Conservation (phyloP, 2,113 vertebrate species). For the Corythaixoides concolor region DNA sequence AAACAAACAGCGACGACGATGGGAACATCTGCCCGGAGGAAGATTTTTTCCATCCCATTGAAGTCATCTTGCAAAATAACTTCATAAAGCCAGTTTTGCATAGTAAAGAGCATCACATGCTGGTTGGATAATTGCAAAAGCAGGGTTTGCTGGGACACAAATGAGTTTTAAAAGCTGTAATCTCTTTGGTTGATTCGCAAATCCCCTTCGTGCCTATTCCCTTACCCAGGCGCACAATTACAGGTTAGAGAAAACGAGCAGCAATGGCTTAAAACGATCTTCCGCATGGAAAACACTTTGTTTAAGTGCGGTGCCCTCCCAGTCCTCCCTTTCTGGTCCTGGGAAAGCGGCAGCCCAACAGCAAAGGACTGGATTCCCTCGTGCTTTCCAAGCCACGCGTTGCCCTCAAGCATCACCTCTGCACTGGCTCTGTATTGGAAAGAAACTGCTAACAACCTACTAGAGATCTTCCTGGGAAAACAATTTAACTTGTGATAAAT, state of each 20-base stretch:
- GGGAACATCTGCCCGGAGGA: neutral
- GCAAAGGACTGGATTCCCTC: neutral
- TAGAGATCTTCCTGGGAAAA: neutral
- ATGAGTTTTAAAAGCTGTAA: neutral
- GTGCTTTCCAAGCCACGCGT: fast-evolving
- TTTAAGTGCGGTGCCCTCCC: fast-evolving
- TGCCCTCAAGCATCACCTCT: neutral
- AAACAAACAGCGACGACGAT: fast-evolving
- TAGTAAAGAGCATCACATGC: fast-evolving
- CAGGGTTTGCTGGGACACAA: neutral
- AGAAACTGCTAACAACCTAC: neutral
- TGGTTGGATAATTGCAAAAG: neutral
- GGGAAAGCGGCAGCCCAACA: neutral
- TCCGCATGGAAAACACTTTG: fast-evolving
- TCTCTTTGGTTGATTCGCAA: neutral
- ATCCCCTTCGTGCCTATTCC: neutral
- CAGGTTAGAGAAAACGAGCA: neutral
- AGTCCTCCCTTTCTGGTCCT: neutral
- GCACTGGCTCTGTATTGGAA: neutral
- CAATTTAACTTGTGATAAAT: neutral
- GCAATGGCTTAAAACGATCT: neutral
- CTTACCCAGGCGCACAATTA: fast-evolving
- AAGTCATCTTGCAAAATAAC: neutral
- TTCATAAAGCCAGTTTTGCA: neutral
- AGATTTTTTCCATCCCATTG: neutral